Base-by-base conservation (phyloP, 2,113 vertebrate genomes). In the Anser cygnoides region DNA sequence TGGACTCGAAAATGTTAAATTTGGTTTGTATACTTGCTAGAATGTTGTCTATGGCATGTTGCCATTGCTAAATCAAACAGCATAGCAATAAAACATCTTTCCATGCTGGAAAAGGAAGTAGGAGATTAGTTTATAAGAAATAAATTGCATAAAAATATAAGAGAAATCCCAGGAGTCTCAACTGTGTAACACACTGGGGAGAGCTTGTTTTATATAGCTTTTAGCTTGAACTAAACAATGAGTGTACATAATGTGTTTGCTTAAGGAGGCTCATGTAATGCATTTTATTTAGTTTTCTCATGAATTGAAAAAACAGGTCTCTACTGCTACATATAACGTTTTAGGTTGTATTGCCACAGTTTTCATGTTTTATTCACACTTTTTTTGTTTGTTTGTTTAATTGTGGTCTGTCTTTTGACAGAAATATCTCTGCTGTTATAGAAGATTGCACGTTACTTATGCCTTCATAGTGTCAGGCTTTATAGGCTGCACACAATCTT, bases 61-160 rank as follows among this genome's bases (percentile, higher is more conserved):
- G 95, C 89, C 71, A 87, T 86, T 81, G 54, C 28, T 90, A 92
- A 93, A 84, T 58, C 72, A 92, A 96, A 72, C 35, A 92, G 50
- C 35, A 74, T 10, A 93, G 46, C 50, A 90, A 74, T 95, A 78
- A 66, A 94, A 50, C 19, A 72, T 81, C 68, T 84, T 93, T 79
- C 83, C 54, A 73, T 71, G 39, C 21, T 89, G 50, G 41, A 88
- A 90, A 50, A 96, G 87, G 83, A 96, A 97, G 72, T 75, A 78
- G 58, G 33, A 93, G 84, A 96, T 79, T 92, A 90, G 46, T 95
- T 97, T 96, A 78, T 72, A 87, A 82, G 68, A 95, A 95, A 93
- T 85, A 84, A 93, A 92, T 88, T 87, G 23, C 75, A 91, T 80
- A 61, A 95, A 94, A 80, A 72, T 44, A 33, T 54, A 82, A 63